phyloP scores from a whole-genome alignment of 2,888 invertebrate species.

The Aleiodes testaceus region DNA sequence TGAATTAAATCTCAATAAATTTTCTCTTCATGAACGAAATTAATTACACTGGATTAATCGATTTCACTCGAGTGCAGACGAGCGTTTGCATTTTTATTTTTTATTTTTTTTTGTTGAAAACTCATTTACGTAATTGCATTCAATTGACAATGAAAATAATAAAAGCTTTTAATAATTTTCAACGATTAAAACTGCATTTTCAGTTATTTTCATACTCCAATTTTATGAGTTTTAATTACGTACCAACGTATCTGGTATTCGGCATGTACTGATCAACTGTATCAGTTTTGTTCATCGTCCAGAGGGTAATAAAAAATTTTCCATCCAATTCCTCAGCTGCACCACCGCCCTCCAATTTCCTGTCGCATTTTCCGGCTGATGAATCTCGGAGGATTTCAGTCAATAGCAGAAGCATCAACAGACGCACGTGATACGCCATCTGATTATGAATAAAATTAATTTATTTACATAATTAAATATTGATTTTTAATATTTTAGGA shows the following conservation, averaged over 20 bases:
- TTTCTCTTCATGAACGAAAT: too few relatives aligned
- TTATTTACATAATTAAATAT: too few relatives aligned
- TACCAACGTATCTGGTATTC: constrained; percentile 66
- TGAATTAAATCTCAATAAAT: too few relatives aligned
- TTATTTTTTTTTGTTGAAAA: too few relatives aligned
- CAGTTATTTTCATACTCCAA: background rate
- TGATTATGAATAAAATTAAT: constrained; percentile 29
- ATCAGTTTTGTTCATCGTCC: constrained; percentile 64
- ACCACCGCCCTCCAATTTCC: constrained; percentile 58
- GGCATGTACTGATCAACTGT: constrained; percentile 65
- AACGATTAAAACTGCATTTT: background rate
- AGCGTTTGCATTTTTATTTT: too few relatives aligned
- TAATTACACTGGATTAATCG: too few relatives aligned
- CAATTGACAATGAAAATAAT: background rate
- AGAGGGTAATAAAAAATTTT: constrained; percentile 60
- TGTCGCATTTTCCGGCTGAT: constrained; percentile 58
- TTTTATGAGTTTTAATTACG: constrained; percentile 45
- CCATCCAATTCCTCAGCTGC: constrained; percentile 58
- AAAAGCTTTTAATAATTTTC: background rate
- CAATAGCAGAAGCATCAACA: constrained; percentile 35
- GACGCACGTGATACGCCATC: constrained; percentile 47
- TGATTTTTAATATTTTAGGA: background rate
- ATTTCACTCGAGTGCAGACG: too few relatives aligned
- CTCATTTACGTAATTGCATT: too few relatives aligned
- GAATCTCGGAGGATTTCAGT: constrained; percentile 18